Evolutionary conservation across 2,113 vertebrate genomes (phyloP), one percentile per base, ranked within the genome.

Genomic region (Embiotoca jacksoni): DNA sequence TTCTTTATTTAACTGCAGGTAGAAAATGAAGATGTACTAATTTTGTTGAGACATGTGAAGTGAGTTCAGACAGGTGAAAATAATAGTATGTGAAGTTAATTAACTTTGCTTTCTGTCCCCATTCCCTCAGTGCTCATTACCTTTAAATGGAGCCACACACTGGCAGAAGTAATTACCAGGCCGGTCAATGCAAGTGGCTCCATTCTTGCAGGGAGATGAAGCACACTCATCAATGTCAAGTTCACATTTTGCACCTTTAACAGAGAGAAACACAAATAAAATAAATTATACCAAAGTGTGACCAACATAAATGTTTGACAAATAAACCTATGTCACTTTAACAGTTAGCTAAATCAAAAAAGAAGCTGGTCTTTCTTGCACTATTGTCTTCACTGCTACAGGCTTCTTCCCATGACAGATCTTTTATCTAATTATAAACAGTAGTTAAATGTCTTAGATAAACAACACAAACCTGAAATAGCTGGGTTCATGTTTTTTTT

Each of bases 161-260:
- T 93, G 95, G 95, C 95, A 96, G 94, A 92, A 92, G 93, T 96
- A 97, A 97, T 96, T 96, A 95, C 94, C 94, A 72, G 93, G 92
- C 73, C 94, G 95, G 94, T 96, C 95, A 96, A 93, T 88, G 94
- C 94, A 96, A 70, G 93, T 92, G 75, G 91, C 94, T 89, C 91
- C 89, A 72, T 96, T 96, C 91, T 95, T 95, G 85, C 95, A 96
- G 58, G 94, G 95, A 85, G 92, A 92, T 71, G 94, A 96, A 69
- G 86, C 83, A 82, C 93, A 95, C 75, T 95, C 92, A 59, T 96
- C 92, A 92, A 92, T 89, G 91, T 95, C 94, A 85, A 91, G 86
- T 89, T 96, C 94, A 84, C 94, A 96, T 78, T 75, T 84, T 39
- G 63, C 47, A 80, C 91, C 94, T 97, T 93, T 73, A 86, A 85